phyloP scores from a whole-genome alignment of 2,113 vertebrate species.

The Otolemur garnettii region DNA sequence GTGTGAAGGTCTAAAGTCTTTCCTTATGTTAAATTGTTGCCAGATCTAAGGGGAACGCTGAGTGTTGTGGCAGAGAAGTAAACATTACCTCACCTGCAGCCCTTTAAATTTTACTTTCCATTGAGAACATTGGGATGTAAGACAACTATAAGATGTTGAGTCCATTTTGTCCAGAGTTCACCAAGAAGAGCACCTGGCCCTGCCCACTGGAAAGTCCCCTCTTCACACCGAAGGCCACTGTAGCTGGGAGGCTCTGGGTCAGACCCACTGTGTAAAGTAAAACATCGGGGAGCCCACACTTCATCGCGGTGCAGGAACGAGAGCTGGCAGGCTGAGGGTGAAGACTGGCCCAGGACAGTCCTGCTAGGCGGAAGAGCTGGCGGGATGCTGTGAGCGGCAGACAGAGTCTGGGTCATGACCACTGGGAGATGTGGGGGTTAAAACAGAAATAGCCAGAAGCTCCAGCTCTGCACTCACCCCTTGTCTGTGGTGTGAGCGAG shows the following conservation, averaged over 20 bases:
- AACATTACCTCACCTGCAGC: slow-evolving; percentile 69
- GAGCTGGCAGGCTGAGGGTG: not conserved
- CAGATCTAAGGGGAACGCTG: slow-evolving; percentile 67
- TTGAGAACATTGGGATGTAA: slow-evolving; percentile 61
- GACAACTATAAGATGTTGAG: slow-evolving; percentile 59
- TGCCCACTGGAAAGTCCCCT: slow-evolving; percentile 37
- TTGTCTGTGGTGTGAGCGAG: not conserved
- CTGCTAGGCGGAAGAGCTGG: not conserved
- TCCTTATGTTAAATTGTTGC: slow-evolving; percentile 84
- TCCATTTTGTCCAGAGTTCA: slow-evolving; percentile 55
- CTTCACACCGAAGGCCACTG: slow-evolving; percentile 30
- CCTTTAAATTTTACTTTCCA: slow-evolving; percentile 73
- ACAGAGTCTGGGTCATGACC: not conserved
- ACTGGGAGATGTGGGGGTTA: not conserved
- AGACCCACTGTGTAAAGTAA: not conserved
- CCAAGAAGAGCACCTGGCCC: slow-evolving; percentile 52
- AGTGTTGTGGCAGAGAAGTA: slow-evolving; percentile 63
- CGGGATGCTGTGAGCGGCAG: not conserved
- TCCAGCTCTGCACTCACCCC: not conserved
- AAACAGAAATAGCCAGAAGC: slow-evolving; percentile 12
- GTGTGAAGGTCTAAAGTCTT: slow-evolving; percentile 82
- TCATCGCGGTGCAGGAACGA: slow-evolving; percentile 23
- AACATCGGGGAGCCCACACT: not conserved
- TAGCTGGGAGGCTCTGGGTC: slow-evolving; percentile 6
- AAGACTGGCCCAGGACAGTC: not conserved